Evolutionary conservation across 2,888 invertebrate species (phyloP), one percentile per base, ranked within the genome.

Genomic region (Prosopocoilus inquinatus): DNA sequence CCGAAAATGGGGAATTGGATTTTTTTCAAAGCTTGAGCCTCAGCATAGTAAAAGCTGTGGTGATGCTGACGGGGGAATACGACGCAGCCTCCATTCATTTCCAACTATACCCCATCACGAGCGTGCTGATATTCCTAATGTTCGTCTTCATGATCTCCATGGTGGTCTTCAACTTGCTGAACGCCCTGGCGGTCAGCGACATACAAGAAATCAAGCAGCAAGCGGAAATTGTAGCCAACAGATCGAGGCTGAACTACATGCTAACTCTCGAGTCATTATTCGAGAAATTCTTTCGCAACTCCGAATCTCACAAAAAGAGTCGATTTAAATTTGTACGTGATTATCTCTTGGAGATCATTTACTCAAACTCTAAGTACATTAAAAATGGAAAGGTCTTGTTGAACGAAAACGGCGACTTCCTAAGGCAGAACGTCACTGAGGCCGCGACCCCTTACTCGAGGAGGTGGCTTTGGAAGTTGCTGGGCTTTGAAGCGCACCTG

Each of bases 1-100:
- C 20, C 20, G 3, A 1, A 2, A 7, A 28, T 28, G 20, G 20
- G 20, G 20, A 28, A 28, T 28, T 28, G 20, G 20, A 28, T 1
- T 28, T 28, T 28, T 28, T 28, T 3, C 20, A 28, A 28, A 28
- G 20, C 7, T 5, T 28, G 20, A 28, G 20, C 20, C 20, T 28
- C 5, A 28, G 20, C 20, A 70, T 91, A 36, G 90, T 92, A 64
- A 92, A 91, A 76, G 91, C 91, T 0, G 85, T 91, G 15, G 88
- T 91, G 1, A 92, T 92, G 92, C 79, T 92, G 61, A 91, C 91
- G 0, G 92, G 92, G 9, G 92, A 92, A 75, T 91, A 91, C 65
- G 91, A 92, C 68, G 90, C 90, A 0, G 82, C 86, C 9, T 85
- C 86, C 8, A 86, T 92, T 46, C 85, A 89, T 45, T 91, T 92